Evolutionary conservation across 2,797 vertebrate species (phyloP).

Genomic region (Lutjanus argentimaculatus): DNA sequence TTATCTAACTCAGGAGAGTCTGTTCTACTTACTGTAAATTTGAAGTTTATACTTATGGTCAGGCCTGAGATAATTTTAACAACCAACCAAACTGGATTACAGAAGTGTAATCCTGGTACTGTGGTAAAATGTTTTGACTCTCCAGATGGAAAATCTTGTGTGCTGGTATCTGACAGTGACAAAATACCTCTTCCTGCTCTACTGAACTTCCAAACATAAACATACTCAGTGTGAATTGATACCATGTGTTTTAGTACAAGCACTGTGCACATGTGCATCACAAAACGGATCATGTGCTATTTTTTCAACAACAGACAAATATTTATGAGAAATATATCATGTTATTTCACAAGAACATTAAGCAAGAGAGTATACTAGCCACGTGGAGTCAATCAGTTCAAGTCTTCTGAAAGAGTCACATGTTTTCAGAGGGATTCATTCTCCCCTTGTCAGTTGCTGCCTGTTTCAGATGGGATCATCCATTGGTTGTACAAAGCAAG

Average conservation of each 20-base stretch:
- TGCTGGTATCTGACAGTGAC: conserved; percentile 35
- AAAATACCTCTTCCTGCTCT: conserved; percentile 30
- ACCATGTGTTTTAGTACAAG: conserved; percentile 13
- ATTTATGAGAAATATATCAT: not conserved
- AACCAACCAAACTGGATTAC: conserved; percentile 1
- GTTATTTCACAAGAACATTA: conserved; percentile 5
- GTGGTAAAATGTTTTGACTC: conserved; percentile 22
- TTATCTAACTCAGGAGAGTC: not conserved
- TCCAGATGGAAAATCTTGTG: conserved; percentile 21
- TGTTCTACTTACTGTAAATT: not conserved
- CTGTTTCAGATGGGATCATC: conserved; percentile 46
- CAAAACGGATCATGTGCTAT: not conserved
- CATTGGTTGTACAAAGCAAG: conserved; percentile 62
- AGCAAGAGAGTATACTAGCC: conserved; percentile 6
- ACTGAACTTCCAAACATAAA: conserved; percentile 30
- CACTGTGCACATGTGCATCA: not conserved
- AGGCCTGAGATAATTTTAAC: not conserved
- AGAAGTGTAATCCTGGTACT: not conserved
- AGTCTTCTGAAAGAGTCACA: conserved; percentile 52
- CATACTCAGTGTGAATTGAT: conserved; percentile 8
- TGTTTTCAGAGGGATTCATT: conserved; percentile 51
- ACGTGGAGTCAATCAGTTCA: conserved; percentile 34
- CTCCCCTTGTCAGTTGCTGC: conserved; percentile 48
- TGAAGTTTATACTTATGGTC: not conserved
- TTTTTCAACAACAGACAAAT: not conserved